Conservation (phyloP, 2,888 invertebrate species). For the Anthrax anthrax region DNA sequence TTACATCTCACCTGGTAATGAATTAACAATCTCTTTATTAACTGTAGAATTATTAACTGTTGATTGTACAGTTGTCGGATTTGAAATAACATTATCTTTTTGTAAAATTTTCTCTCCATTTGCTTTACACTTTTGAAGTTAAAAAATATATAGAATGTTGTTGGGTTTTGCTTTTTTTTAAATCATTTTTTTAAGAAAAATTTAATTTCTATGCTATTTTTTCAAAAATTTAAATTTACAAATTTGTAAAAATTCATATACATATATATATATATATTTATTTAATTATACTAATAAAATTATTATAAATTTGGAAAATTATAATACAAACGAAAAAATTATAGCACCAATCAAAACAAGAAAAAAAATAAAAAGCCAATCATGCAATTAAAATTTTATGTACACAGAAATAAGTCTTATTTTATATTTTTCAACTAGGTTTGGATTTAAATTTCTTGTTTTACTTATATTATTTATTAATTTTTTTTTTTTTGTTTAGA, state of each 20-base stretch:
- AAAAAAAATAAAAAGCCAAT: neutral
- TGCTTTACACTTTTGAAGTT: neutral
- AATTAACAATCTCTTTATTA: conserved; percentile 39
- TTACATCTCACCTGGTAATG: conserved; percentile 39
- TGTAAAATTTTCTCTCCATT: neutral
- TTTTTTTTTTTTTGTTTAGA: no score
- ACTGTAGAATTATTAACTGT: conserved; percentile 31
- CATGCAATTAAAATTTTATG: neutral
- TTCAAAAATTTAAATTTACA: no score
- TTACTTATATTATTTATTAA: neutral
- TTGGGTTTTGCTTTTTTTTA: conserved; percentile 1
- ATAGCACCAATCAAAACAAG: neutral
- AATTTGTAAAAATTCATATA: no score
- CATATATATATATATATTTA: no score
- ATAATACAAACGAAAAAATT: neutral
- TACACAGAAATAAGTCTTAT: no score
- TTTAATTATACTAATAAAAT: no score
- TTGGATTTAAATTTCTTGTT: no score
- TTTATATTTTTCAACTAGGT: no score
- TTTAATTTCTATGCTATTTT: no score
- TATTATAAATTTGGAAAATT: neutral
- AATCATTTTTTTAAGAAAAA: neutral
- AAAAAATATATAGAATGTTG: neutral
- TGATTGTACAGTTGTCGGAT: conserved; percentile 12
- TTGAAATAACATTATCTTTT: conserved; percentile 1